These are phyloP conservation scores for Neogale vison DNA, from an alignment of 2,113 vertebrate species.

Conservation along the genomic window DNA sequence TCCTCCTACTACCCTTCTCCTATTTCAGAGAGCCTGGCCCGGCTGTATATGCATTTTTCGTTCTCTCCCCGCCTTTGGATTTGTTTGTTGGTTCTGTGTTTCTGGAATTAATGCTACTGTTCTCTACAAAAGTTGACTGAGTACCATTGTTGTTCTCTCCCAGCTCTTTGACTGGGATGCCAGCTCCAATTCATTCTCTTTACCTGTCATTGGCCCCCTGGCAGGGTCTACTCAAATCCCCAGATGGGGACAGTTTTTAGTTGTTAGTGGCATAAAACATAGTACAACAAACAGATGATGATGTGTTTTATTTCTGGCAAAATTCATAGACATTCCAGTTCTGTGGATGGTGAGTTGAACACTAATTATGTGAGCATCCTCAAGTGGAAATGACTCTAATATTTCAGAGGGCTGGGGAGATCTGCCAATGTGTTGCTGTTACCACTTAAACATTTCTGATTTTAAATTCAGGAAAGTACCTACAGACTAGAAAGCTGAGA, in stretches of 20 bases:
- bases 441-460: neutral
- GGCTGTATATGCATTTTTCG: neutral
- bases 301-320: neutral
- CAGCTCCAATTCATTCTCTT: neutral
- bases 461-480: slow-evolving; percentile 35
- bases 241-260: neutral
- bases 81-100: neutral
- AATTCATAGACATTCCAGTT: neutral
- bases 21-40: neutral
- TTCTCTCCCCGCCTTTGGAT: neutral
- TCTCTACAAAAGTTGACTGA: neutral
- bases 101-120: neutral
- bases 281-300: neutral
- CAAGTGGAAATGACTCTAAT: neutral
- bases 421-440: neutral
- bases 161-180: neutral
- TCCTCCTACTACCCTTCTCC: neutral
- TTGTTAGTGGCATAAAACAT: neutral
- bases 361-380: neutral
- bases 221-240: neutral
- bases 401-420: neutral
- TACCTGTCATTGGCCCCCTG: neutral
- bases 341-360: neutral
- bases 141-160: neutral
- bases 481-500: slow-evolving; percentile 47